These are phyloP conservation scores for Natator depressus DNA, from an alignment of 2,113 vertebrate genomes.

Conservation along the genomic window DNA sequence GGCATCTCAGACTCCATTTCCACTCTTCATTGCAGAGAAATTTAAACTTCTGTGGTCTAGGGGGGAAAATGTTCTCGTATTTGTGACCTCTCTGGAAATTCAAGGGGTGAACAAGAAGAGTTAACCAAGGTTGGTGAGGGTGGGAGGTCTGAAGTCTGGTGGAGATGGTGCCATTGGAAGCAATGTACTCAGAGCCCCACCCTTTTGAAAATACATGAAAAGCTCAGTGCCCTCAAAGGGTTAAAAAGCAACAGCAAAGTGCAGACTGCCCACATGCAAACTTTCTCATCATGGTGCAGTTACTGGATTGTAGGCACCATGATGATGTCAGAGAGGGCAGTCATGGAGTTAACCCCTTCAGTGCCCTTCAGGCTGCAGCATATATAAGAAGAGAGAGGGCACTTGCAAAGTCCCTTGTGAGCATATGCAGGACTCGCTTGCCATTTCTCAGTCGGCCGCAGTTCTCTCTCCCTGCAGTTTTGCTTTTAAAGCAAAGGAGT, in stretches of 20 bases:
- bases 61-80: rapidly evolving
- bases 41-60: not conserved
- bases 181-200: not conserved
- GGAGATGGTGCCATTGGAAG: rapidly evolving
- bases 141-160: not conserved
- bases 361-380: not conserved
- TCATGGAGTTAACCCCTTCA: not conserved
- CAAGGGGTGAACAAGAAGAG: not conserved
- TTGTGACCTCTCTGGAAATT: not conserved
- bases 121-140: rapidly evolving
- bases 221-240: not conserved
- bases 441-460: not conserved
- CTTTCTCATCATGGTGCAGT: not conserved
- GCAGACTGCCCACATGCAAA: not conserved
- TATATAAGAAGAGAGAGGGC: not conserved
- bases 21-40: not conserved
- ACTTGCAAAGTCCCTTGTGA: rapidly evolving
- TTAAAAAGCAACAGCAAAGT: not conserved
- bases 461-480: not conserved
- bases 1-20: not conserved
- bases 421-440: not conserved
- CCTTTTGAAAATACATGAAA: not conserved
- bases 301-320: rapidly evolving
- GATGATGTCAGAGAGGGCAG: not conserved
- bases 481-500: not conserved